Evolutionary conservation across 2,797 vertebrate genomes (phyloP).

Genomic region (Anomalospiza imberbis): DNA sequence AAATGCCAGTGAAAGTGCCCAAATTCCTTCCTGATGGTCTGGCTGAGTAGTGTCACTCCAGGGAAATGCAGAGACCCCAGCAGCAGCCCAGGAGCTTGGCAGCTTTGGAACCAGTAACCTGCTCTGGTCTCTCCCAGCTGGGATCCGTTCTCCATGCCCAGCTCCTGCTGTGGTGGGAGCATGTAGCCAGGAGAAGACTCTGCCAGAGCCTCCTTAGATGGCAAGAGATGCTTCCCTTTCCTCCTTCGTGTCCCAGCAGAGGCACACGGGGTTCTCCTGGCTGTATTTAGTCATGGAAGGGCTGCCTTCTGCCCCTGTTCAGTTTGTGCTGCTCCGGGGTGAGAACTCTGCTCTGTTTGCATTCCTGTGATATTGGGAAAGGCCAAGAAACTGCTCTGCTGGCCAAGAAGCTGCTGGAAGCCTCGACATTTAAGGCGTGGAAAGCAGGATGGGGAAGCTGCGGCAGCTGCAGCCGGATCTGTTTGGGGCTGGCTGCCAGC

Average conservation of each 20-base stretch:
- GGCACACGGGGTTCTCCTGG: neutral
- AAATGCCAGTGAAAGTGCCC: neutral
- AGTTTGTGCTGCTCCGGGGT: neutral
- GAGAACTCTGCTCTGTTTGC: constrained; percentile 31
- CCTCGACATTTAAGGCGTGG: neutral
- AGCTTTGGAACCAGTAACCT: neutral
- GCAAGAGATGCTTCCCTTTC: neutral
- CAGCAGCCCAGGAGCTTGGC: neutral
- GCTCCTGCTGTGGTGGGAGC: neutral
- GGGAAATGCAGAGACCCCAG: neutral
- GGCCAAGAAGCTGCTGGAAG: neutral
- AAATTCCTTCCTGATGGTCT: neutral
- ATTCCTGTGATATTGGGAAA: constrained; percentile 19
- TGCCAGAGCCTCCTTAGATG: constrained; percentile 14
- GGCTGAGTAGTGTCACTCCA: neutral
- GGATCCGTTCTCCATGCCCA: neutral
- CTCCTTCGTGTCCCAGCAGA: neutral
- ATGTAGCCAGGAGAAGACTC: neutral
- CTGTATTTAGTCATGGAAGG: constrained; percentile 56
- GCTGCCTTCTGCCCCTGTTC: neutral
- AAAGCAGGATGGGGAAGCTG: neutral
- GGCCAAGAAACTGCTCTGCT: neutral
- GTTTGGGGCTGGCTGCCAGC: neutral
- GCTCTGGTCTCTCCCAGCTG: neutral
- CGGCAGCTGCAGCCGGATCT: neutral